Evolutionary conservation across 2,888 invertebrate species (phyloP).

Genomic region (Phymatocera aterrima): DNA sequence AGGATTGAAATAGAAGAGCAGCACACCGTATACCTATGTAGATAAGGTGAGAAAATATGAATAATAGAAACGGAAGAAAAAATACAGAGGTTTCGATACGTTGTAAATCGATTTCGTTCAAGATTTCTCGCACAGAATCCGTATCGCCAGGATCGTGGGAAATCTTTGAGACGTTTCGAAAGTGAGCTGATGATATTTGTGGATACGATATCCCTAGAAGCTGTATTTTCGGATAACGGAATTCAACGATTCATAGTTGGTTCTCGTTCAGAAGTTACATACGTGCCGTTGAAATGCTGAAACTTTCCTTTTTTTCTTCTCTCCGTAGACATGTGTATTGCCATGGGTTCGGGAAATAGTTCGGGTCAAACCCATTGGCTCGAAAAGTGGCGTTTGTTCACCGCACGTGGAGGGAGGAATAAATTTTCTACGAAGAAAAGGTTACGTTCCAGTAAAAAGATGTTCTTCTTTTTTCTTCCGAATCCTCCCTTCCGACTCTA

Average conservation of each 20-base stretch:
- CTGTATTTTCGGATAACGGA: neutral
- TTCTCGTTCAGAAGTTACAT: slow-evolving; percentile 34
- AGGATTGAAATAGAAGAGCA: no score
- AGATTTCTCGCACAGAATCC: neutral
- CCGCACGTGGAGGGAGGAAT: slow-evolving; percentile 38
- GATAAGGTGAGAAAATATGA: no score
- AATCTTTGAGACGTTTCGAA: neutral
- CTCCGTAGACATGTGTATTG: slow-evolving; percentile 34
- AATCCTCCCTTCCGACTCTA: neutral
- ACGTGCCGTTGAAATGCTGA: slow-evolving; percentile 16
- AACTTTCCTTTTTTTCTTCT: neutral
- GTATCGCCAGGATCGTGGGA: neutral
- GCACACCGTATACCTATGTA: no score
- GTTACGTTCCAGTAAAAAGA: slow-evolving; percentile 42
- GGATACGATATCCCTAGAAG: neutral
- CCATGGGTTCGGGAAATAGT: slow-evolving; percentile 41
- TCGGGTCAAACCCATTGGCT: slow-evolving; percentile 44
- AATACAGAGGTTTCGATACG: neutral
- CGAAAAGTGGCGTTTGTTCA: slow-evolving; percentile 43
- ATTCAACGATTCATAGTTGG: slow-evolving; percentile 23
- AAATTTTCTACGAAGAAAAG: slow-evolving; percentile 42
- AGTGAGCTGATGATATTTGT: neutral
- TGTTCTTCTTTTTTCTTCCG: slow-evolving; percentile 1
- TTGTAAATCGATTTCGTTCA: neutral
- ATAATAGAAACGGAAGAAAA: no score